Conservation (phyloP, 2,797 vertebrate genomes). For the Lophotriccus pileatus region DNA sequence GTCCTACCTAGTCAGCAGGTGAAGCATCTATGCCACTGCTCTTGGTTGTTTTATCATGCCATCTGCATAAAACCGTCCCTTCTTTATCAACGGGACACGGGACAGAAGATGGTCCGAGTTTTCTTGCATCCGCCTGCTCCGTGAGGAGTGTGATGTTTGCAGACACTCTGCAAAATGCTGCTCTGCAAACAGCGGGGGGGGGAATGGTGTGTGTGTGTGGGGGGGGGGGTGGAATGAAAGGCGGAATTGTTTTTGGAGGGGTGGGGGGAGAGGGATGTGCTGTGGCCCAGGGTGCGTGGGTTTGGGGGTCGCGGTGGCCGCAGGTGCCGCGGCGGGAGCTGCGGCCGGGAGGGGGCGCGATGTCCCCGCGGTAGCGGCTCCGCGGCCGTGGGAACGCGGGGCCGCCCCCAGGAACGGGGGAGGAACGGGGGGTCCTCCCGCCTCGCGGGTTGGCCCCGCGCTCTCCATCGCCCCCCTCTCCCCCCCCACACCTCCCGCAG, state of each 20-base stretch:
- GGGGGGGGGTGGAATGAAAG: no score
- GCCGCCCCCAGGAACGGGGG: background rate
- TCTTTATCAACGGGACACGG: accelerated
- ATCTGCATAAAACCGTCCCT: background rate
- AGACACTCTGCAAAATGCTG: accelerated
- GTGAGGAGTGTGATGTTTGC: accelerated
- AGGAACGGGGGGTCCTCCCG: no score
- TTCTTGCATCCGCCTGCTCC: background rate
- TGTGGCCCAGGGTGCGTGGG: background rate
- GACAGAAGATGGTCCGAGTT: accelerated
- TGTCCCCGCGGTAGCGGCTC: background rate
- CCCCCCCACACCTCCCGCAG: no score
- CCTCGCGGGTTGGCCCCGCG: background rate
- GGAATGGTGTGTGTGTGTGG: no score
- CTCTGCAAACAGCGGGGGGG: background rate
- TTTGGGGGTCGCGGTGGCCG: background rate
- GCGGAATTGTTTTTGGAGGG: background rate
- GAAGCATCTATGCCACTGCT: background rate
- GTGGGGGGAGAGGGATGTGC: background rate
- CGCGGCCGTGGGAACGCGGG: background rate
- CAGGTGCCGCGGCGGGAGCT: background rate
- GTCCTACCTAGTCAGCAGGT: background rate
- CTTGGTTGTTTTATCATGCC: background rate
- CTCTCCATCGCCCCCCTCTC: no score
- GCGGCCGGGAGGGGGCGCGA: background rate